phyloP scores from a whole-genome alignment of 2,797 vertebrate species.

The Rhinichthys osculus region DNA sequence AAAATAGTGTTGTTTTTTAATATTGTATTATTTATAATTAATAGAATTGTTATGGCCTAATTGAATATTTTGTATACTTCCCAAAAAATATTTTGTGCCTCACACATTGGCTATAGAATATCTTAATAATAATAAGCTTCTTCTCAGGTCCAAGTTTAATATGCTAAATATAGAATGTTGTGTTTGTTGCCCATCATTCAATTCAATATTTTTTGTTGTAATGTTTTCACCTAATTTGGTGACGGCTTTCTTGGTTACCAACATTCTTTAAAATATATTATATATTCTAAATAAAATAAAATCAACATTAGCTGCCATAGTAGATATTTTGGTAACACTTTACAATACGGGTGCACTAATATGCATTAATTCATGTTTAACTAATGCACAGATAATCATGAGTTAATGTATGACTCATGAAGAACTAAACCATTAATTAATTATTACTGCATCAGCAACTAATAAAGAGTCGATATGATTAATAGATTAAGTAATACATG shows the following conservation, averaged over 20 bases:
- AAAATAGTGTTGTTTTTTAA: neutral
- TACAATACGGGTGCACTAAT: no score
- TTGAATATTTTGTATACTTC: neutral
- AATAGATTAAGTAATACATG: no score
- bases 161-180: slow-evolving; percentile 1
- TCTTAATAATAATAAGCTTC: neutral
- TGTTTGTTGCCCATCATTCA: neutral
- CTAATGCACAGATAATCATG: no score
- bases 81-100: neutral
- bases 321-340: no score
- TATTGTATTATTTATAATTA: neutral
- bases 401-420: no score
- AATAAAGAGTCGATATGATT: no score
- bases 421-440: no score
- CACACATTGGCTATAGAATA: neutral
- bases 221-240: neutral
- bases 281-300: no score
- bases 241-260: neutral
- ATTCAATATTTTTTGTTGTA: neutral
- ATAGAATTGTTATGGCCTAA: neutral
- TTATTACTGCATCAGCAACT: no score
- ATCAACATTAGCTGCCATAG: neutral
- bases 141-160: neutral
- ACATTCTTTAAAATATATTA: no score
- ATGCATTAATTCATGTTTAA: no score